phyloP scores from a whole-genome alignment of 2,888 invertebrate genomes.

The Strigamia transsilvanica region DNA sequence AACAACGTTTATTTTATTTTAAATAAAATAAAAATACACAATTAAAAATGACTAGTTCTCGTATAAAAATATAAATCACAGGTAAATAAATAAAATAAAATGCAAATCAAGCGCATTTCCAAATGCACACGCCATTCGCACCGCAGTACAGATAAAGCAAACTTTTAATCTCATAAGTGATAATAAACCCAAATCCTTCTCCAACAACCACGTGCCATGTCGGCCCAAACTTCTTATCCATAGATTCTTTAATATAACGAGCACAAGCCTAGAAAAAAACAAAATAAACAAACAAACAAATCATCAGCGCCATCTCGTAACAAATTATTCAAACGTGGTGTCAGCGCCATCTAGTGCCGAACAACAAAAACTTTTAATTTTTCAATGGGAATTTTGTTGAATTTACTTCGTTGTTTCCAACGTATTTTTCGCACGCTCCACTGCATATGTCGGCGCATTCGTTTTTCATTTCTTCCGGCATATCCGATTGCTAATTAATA shows the following conservation, averaged over 20 bases:
- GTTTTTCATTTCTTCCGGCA: conserved; percentile 10
- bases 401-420: neutral
- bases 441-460: neutral
- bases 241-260: conserved; percentile 89
- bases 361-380: neutral
- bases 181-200: conserved; percentile 92
- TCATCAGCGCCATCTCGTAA: neutral
- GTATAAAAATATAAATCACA: too few relatives aligned
- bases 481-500: neutral
- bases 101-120: conserved; percentile 77
- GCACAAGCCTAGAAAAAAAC: conserved; percentile 78
- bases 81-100: too few relatives aligned
- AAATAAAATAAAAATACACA: too few relatives aligned
- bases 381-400: neutral
- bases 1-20: too few relatives aligned
- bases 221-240: conserved; percentile 95
- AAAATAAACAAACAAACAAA: neutral
- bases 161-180: conserved; percentile 88
- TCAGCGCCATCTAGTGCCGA: too few relatives aligned
- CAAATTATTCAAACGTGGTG: neutral
- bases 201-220: conserved; percentile 96
- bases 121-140: conserved; percentile 85
- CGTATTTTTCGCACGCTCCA: neutral
- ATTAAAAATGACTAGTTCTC: too few relatives aligned
- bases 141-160: conserved; percentile 89